Evolutionary conservation across 2,797 vertebrate species (phyloP).

Genomic region (Coracias cyanogaster): DNA sequence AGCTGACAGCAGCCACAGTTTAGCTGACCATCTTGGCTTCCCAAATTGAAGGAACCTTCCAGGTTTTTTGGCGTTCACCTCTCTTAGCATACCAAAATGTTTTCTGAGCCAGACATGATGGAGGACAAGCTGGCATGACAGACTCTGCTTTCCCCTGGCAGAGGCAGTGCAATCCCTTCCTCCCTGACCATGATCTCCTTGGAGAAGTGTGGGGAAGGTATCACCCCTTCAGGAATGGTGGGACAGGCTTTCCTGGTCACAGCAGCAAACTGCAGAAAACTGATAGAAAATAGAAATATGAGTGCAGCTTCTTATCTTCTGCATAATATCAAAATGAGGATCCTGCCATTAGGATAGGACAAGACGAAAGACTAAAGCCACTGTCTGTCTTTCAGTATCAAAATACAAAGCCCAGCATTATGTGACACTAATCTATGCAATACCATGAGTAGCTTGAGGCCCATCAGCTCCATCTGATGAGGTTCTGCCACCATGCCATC

Average conservation of each 20-base stretch:
- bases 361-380: neutral
- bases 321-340: neutral
- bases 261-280: neutral
- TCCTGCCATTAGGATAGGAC: neutral
- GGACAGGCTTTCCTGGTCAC: neutral
- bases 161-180: neutral
- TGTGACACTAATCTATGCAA: neutral
- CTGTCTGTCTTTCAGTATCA: neutral
- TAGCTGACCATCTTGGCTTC: neutral
- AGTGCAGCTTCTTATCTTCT: neutral
- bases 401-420: neutral
- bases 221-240: accelerated
- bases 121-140: neutral
- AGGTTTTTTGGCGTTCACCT: neutral
- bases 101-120: neutral
- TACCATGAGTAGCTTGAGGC: neutral
- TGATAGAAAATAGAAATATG: neutral
- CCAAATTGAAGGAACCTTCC: neutral
- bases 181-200: accelerated
- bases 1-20: neutral
- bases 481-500: constrained; percentile 21
- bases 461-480: neutral
- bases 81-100: neutral
- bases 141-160: neutral
- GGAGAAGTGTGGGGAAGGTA: neutral